Conservation (phyloP, 2,113 vertebrate species). For the Nerophis ophidion region DNA sequence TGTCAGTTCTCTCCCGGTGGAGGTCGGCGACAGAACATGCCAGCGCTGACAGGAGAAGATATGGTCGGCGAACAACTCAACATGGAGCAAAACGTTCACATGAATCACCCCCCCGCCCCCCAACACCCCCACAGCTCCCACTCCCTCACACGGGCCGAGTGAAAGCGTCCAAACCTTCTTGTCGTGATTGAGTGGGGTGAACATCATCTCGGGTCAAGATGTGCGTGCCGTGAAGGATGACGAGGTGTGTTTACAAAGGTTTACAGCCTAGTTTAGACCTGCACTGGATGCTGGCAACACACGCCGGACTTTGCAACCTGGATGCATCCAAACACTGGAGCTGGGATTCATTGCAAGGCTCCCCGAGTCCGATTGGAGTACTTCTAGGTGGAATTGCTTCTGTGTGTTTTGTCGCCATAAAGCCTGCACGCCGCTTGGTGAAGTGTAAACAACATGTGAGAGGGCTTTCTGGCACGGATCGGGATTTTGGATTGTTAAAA, state of each 20-base stretch:
- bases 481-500: background rate
- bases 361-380: slow-evolving; percentile 3
- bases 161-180: slow-evolving; percentile 19
- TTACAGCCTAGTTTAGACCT: slow-evolving; percentile 33
- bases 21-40: slow-evolving; percentile 42
- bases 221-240: slow-evolving; percentile 20
- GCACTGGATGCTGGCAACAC: slow-evolving; percentile 24
- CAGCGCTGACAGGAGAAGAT: slow-evolving; percentile 62
- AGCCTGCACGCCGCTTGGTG: background rate
- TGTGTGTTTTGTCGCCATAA: slow-evolving; percentile 34
- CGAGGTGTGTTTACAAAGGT: slow-evolving; percentile 32
- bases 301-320: slow-evolving; percentile 7
- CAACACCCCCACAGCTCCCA: background rate
- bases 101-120: slow-evolving; percentile 34
- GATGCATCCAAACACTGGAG: slow-evolving; percentile 10
- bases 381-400: slow-evolving; percentile 25
- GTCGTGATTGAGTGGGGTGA: slow-evolving; percentile 19
- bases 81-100: slow-evolving; percentile 31
- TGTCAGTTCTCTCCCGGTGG: slow-evolving; percentile 18
- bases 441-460: background rate
- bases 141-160: slow-evolving; percentile 12
- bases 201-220: slow-evolving; percentile 26
- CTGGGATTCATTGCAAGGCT: background rate
- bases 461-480: background rate
- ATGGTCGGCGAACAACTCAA: slow-evolving; percentile 30